A percentile compares a stretch with the other conserved stretches of the same genome.
phyloP scores from a whole-genome alignment of 2,888 invertebrate species.

The Arrhopalites spinosus region DNA sequence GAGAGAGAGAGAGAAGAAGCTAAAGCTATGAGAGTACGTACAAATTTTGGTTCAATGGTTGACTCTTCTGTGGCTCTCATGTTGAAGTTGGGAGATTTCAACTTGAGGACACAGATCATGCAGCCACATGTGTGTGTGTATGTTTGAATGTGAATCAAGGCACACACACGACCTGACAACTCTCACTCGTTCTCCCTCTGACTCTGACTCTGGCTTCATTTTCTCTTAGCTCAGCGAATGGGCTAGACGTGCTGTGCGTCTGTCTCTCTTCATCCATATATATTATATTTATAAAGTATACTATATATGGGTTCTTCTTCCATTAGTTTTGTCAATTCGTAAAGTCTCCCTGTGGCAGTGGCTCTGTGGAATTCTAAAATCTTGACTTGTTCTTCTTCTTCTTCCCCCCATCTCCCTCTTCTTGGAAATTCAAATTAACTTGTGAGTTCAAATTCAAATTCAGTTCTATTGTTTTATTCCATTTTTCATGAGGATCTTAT shows the following conservation, averaged over 20 bases:
- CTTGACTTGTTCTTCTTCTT: no score
- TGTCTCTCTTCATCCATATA: not conserved
- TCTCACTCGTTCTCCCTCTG: not conserved
- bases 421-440: no score
- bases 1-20: no score
- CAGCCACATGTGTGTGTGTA: constrained; percentile 1
- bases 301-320: not conserved
- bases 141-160: not conserved
- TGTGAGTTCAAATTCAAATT: no score
- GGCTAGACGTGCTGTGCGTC: constrained; percentile 28
- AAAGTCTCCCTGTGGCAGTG: no score
- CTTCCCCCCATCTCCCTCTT: no score
- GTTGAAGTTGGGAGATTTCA: not conserved
- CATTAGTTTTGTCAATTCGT: constrained; percentile 15
- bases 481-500: no score
- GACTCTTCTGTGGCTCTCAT: not conserved
- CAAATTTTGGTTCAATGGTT: not conserved
- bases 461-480: no score
- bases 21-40: no score
- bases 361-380: no score
- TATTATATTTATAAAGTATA: not conserved
- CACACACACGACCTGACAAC: not conserved
- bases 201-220: constrained; percentile 21
- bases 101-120: no score
- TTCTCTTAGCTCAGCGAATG: constrained; percentile 29